Base-by-base conservation (phyloP, 2,113 vertebrate genomes). In the Hippocampus abdominalis region DNA sequence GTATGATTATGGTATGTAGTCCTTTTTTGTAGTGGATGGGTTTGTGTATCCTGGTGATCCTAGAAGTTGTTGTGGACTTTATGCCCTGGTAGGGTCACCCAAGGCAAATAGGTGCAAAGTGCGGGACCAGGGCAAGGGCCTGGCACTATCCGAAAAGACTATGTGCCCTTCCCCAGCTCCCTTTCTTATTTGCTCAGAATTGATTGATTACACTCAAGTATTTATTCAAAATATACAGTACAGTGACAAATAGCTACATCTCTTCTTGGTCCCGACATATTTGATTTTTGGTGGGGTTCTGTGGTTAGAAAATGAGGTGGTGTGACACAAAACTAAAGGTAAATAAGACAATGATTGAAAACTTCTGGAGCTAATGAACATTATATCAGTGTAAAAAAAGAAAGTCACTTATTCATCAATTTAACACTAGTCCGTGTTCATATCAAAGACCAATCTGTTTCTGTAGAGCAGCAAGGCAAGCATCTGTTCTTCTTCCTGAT, bases 401-500 rank as follows among this genome's bases (percentile, higher is more conserved):
- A 49, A 18, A 8, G 46, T 6, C 7, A 20, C 27, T 32, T 32
- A 11, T 57, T 12, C 13, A 42, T 42, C 39, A 18, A 40, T 64
- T 46, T 27, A 64, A 46, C 40, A 23, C 23, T 27, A 81, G 18
- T 87, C 84, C 2, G 60, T 54, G 71, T 87, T 90, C 48, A 82
- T 66, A 18, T 91, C 86, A 59, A 91, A 90, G 42, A 90, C 82
- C 56, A 88, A 81, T 57, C 91, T 83, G 3, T 87, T 90, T 65
- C 71, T 90, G 80, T 90, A 92, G n/a, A 81, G 76, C 57, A 89
- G 61, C 69, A 71, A 68, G 1, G 75, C 68, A 2, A 85, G 82
- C 42, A 87, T 84, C 12, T 84, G 82, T 64, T 76, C 54, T 39
- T 79, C 69, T 32, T 81, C 77, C 0, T 73, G 51, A 20, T 85